Evolutionary conservation across 2,797 vertebrate species (phyloP).

Genomic region (Percopsis omiscomaycus): DNA sequence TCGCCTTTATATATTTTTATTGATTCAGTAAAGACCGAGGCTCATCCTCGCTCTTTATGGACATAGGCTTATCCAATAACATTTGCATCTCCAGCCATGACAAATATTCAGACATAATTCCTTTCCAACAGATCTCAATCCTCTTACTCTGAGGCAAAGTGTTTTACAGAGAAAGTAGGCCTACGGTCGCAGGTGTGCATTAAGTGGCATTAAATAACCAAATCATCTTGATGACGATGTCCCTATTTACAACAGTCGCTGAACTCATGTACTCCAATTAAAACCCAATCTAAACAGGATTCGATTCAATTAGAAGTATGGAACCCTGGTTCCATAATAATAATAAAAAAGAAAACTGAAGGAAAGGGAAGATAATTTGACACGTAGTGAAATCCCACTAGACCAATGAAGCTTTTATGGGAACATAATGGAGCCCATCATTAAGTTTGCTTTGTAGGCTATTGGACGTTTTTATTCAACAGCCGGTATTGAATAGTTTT

Average conservation of each 20-base stretch:
- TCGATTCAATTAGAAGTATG: conserved; percentile 20
- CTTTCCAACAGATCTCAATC: neutral
- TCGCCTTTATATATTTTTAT: conserved; percentile 5
- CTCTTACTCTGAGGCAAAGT: neutral
- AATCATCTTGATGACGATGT: conserved; percentile 1
- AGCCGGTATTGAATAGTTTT: neutral
- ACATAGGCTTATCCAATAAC: neutral
- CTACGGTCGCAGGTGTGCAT: conserved; percentile 34
- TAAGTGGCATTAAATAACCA: conserved; percentile 12
- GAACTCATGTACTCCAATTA: conserved; percentile 34
- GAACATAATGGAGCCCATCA: neutral
- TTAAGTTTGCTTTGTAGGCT: too few relatives aligned
- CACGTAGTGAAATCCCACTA: conserved; percentile 1
- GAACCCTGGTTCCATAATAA: too few relatives aligned
- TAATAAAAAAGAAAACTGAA: too few relatives aligned
- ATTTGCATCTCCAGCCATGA: neutral
- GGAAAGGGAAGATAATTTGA: neutral
- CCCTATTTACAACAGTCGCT: conserved; percentile 22
- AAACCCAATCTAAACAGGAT: conserved; percentile 32
- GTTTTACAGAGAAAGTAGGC: neutral
- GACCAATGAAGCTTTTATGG: neutral
- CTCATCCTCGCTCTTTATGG: neutral
- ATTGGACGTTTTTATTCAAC: too few relatives aligned
- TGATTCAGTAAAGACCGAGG: conserved; percentile 2
- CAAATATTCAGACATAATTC: too few relatives aligned